phyloP scores from a whole-genome alignment of 2,797 vertebrate species.

The Sebastes cheni region DNA sequence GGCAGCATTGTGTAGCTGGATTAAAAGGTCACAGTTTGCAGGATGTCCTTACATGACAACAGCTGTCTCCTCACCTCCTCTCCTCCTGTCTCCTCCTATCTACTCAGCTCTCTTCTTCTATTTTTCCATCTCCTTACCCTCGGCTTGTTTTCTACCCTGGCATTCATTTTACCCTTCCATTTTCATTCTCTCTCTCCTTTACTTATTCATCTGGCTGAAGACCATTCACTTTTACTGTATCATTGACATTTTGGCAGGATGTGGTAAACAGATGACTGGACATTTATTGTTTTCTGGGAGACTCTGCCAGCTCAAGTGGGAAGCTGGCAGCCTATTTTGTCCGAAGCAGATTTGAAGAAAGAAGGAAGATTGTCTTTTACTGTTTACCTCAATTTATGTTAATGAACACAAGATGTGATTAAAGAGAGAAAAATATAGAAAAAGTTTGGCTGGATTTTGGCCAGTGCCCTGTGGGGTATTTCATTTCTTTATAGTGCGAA shows the following conservation, averaged over 20 bases:
- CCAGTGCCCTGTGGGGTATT: neutral
- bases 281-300: neutral
- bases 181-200: slow-evolving; percentile 1
- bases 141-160: neutral
- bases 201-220: neutral
- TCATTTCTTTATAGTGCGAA: neutral
- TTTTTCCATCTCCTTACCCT: neutral
- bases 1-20: slow-evolving; percentile 6
- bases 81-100: slow-evolving; percentile 29
- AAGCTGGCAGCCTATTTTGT: neutral
- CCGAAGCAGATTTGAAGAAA: neutral
- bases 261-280: neutral
- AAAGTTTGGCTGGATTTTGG: neutral
- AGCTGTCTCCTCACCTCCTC: slow-evolving; percentile 22
- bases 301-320: neutral
- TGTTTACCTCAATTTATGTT: neutral
- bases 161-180: neutral
- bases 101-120: slow-evolving; percentile 5
- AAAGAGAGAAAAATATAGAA: neutral
- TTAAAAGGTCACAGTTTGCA: slow-evolving; percentile 52
- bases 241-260: neutral
- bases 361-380: neutral
- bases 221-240: neutral
- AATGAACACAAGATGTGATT: neutral
- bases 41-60: slow-evolving; percentile 46